A percentile compares a stretch with the other conserved stretches of the same genome.
Conservation (phyloP, 2,797 vertebrate genomes). For the Moxostoma hubbsi region DNA sequence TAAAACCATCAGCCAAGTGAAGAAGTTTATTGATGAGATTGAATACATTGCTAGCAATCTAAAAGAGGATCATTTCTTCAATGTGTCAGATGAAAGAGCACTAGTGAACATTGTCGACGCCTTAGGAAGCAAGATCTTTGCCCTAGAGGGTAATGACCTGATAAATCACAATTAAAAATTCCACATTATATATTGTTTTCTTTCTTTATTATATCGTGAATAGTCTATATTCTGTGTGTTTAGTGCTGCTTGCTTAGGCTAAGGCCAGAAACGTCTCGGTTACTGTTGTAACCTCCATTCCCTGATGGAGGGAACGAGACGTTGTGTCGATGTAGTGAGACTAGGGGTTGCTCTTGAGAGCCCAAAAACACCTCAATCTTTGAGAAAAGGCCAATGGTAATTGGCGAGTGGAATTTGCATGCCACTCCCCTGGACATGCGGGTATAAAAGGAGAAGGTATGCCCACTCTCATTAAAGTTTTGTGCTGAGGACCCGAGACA, state of each 20-base stretch:
- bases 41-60: constrained; percentile 88
- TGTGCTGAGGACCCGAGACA: too few relatives aligned
- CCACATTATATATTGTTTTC: not conserved
- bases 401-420: too few relatives aligned
- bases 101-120: constrained; percentile 89
- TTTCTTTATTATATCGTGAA: not conserved
- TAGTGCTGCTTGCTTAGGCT: not conserved
- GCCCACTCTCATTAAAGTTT: too few relatives aligned
- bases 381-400: too few relatives aligned
- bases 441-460: too few relatives aligned
- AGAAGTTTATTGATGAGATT: constrained; percentile 91
- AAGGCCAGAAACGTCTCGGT: too few relatives aligned
- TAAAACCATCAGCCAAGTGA: constrained; percentile 78
- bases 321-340: too few relatives aligned
- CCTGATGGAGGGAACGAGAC: too few relatives aligned
- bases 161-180: not conserved
- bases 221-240: not conserved
- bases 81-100: constrained; percentile 92
- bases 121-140: constrained; percentile 92
- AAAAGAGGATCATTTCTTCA: constrained; percentile 94
- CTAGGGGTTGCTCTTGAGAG: too few relatives aligned
- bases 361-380: too few relatives aligned
- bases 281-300: too few relatives aligned
- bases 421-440: too few relatives aligned
- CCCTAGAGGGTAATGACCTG: constrained; percentile 88